Evolutionary conservation across 2,797 vertebrate genomes (phyloP).

Genomic region (Tinamus major): DNA sequence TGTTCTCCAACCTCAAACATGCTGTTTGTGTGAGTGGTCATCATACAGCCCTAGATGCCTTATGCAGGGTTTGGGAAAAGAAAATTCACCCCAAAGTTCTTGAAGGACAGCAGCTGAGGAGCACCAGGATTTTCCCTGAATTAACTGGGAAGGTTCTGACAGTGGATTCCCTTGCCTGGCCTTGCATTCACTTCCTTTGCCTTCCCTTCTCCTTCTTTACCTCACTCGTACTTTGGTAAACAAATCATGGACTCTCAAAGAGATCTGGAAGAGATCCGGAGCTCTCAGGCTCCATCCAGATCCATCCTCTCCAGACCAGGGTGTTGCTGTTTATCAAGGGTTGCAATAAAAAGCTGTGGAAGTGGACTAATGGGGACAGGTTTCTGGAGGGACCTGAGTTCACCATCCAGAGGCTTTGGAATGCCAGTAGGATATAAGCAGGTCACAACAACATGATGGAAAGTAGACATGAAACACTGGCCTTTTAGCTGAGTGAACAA

Average conservation of each 20-base stretch:
- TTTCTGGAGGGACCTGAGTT: slow-evolving; percentile 11
- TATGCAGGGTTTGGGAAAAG: neutral
- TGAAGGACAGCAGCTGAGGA: neutral
- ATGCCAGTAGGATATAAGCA: neutral
- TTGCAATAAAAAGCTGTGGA: slow-evolving; percentile 23
- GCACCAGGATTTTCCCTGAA: neutral
- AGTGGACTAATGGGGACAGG: slow-evolving; percentile 13
- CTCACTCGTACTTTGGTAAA: neutral
- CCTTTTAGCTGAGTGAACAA: neutral
- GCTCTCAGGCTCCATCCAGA: neutral
- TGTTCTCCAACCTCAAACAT: too few relatives aligned
- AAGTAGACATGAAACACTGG: neutral
- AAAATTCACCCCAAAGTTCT: neutral
- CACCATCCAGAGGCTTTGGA: neutral
- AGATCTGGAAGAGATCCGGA: neutral
- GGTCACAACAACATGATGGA: slow-evolving; percentile 4
- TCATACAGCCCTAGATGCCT: neutral
- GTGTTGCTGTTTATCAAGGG: neutral
- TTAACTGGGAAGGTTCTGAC: neutral
- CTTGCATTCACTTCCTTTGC: neutral
- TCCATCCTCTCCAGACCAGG: too few relatives aligned
- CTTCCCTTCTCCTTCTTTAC: neutral
- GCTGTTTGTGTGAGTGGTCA: neutral
- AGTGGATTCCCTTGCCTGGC: neutral
- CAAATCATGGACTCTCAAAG: neutral